Evolutionary conservation across 2,113 vertebrate species (phyloP), one percentile per base, ranked within the genome.

Genomic region (Microtus richardsoni): DNA sequence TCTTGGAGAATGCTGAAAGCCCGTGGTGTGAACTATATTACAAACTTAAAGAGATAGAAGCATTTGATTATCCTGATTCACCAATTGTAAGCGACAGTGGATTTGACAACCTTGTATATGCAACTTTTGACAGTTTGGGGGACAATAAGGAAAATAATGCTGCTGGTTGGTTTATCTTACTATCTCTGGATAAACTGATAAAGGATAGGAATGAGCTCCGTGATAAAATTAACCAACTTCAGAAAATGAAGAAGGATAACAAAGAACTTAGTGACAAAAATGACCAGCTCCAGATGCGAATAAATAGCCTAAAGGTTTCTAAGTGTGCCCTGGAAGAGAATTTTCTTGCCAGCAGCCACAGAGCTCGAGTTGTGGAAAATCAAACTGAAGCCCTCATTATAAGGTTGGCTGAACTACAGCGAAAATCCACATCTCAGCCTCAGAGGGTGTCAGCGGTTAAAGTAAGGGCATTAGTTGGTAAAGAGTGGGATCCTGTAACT

Each of bases 151-250:
- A 22, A n/a, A 80, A 58, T 80, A 21, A 36, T 80, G 78, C 52
- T 80, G 52, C 52, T 80, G 78, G 78, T 80, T 80, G 78, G 52
- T 54, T 80, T 2, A 52, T 80, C 22, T n/a, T 80, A 80, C 30
- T 9, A 58, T 80, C 78, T 80, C 78, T 80, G 33, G 78, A 58
- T 58, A 80, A 58, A 58, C 19, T 80, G 52, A 58, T 80, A 58
- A n/a, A 80, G 78, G 78, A 80, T 80, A 80, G 78, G 33, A 80
- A 80, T 80, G 78, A 80, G 19, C 79, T 82, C 79, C 52, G n/a
- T n/a, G 22, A 28, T 60, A 60, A 82, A 60, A 60, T 82, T n/a
- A 82, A 82, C 54, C 79, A 82, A 60, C 79, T 82, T 28, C 52
- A 82, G 79, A 82, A 82, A 26, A 39, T 16, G 22, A 7, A 60